phyloP scores from a whole-genome alignment of 2,113 vertebrate species.

The Cariama cristata region DNA sequence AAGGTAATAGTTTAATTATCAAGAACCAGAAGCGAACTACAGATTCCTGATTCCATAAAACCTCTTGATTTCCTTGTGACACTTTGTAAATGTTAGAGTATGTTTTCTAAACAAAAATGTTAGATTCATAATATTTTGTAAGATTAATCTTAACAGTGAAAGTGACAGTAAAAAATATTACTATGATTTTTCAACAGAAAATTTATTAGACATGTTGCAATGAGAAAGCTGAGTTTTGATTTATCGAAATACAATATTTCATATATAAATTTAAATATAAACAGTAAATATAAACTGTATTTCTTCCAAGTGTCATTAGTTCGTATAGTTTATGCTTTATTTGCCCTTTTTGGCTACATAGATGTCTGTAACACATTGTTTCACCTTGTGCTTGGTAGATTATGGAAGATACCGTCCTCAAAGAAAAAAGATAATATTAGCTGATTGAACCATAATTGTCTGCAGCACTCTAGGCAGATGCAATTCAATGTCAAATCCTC shows the following conservation, averaged over 20 bases:
- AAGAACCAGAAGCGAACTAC: not conserved
- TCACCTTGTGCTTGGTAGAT: not conserved
- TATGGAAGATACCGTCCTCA: not conserved
- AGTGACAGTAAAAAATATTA: not conserved
- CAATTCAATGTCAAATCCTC: not conserved
- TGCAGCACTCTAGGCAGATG: not conserved
- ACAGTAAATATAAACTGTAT: not conserved
- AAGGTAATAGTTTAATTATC: not conserved
- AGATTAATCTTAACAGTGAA: not conserved
- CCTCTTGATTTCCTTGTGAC: not conserved
- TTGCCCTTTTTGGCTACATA: not conserved
- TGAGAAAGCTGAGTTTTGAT: not conserved
- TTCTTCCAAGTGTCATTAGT: not conserved
- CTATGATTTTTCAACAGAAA: not conserved
- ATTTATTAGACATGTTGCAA: rapidly evolving
- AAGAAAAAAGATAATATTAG: not conserved
- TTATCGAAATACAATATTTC: not conserved
- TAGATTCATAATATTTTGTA: not conserved
- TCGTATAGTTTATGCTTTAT: not conserved
- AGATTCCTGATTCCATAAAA: not conserved
- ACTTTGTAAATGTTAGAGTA: not conserved
- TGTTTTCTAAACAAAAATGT: not conserved
- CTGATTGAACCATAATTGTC: not conserved
- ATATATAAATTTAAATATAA: not conserved
- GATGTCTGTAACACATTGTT: not conserved